Percentiles rank a stretch among this genome's conserved stretches.
Evolutionary conservation across 2,113 vertebrate genomes (phyloP).

Genomic region (Platichthys flesus): DNA sequence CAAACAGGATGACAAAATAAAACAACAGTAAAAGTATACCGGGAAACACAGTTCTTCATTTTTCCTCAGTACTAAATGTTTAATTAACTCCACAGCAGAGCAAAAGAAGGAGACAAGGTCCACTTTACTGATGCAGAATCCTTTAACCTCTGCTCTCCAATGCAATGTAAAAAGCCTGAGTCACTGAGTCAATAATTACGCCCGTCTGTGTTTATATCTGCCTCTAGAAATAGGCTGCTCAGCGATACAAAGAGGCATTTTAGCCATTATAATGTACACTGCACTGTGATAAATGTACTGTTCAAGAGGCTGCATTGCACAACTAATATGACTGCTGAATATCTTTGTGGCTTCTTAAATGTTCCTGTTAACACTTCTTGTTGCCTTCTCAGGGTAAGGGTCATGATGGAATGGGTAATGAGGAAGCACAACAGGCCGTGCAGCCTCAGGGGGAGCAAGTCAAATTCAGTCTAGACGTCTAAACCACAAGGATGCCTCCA

Average conservation of each 20-base stretch:
- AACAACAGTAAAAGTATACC: not conserved
- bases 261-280: constrained; percentile 21
- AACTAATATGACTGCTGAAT: not conserved
- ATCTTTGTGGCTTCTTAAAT: constrained; percentile 1
- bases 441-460: not conserved
- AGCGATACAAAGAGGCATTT: constrained; percentile 12
- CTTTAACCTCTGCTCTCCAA: constrained; percentile 24
- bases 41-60: not conserved
- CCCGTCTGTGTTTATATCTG: constrained; percentile 19
- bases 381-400: not conserved
- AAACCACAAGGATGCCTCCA: not conserved
- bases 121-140: constrained; percentile 15
- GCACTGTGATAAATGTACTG: not conserved
- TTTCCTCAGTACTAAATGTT: constrained; percentile 1
- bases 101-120: not conserved
- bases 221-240: constrained; percentile 24
- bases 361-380: constrained; percentile 5
- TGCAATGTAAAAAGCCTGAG: constrained; percentile 31
- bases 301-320: constrained; percentile 1
- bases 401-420: not conserved
- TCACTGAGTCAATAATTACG: constrained; percentile 51
- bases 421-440: not conserved
- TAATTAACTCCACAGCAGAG: constrained; percentile 2
- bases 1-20: constrained; percentile 15
- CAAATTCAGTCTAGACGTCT: not conserved